A percentile compares a stretch with the other conserved stretches of the same genome.
phyloP scores from a whole-genome alignment of 1,140 invertebrate species.

The Diploscapter pachys region DNA sequence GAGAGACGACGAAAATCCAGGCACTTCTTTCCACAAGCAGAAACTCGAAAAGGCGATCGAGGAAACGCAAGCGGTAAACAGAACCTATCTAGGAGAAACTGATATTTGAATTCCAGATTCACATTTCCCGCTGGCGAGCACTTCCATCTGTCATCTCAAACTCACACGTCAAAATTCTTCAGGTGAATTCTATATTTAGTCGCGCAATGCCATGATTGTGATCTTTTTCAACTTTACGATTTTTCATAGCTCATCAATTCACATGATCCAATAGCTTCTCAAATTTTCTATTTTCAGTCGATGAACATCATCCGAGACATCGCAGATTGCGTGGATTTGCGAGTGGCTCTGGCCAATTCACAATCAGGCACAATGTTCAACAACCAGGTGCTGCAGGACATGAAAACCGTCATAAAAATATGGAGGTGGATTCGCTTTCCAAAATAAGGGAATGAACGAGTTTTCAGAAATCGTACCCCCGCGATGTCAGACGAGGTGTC shows the following conservation, averaged over 20 bases:
- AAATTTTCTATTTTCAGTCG: conserved; percentile 1
- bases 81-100: no score
- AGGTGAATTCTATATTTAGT: not conserved
- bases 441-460: no score
- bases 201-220: no score
- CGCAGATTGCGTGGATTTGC: conserved; percentile 20
- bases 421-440: conserved; percentile 5
- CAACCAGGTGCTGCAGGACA: conserved; percentile 6
- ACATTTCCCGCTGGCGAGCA: conserved; percentile 13
- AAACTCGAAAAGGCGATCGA: conserved; percentile 6
- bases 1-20: conserved; percentile 7
- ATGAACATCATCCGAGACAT: conserved; percentile 25
- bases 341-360: conserved; percentile 3
- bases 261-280: no score
- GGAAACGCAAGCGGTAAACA: not conserved
- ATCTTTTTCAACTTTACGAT: no score
- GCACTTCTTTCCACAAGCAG: not conserved
- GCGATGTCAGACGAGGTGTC: conserved; percentile 14
- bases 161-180: conserved; percentile 25
- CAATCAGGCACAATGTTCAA: not conserved
- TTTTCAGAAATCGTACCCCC: conserved; percentile 12
- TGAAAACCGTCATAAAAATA: conserved; percentile 27
- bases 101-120: not conserved
- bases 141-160: conserved; percentile 20
- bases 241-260: no score